Percentiles rank a stretch among this genome's conserved stretches.
Evolutionary conservation across 2,113 vertebrate species (phyloP).

Genomic region (Poeciliopsis retropinna): DNA sequence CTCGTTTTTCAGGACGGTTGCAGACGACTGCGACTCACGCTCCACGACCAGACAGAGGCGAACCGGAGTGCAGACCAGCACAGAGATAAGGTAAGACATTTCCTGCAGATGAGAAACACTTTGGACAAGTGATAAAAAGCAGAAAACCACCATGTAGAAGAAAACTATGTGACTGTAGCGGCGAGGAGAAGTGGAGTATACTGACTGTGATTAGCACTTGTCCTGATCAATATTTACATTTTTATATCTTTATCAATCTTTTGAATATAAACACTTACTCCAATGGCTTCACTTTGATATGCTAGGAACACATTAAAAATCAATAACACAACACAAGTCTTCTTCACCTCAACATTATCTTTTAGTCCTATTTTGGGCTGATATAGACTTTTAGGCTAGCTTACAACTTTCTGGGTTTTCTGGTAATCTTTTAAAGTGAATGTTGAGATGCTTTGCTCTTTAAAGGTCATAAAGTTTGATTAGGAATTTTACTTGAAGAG

Average conservation of each 20-base stretch:
- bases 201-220: not conserved
- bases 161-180: not conserved
- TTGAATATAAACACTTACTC: not conserved
- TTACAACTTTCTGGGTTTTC: too few relatives aligned
- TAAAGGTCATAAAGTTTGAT: too few relatives aligned
- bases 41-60: constrained; percentile 81
- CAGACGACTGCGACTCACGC: constrained; percentile 85
- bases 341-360: too few relatives aligned
- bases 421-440: too few relatives aligned
- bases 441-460: too few relatives aligned
- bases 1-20: constrained; percentile 77
- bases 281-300: not conserved
- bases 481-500: too few relatives aligned
- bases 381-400: too few relatives aligned
- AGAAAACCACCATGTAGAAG: not conserved
- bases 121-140: not conserved
- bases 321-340: too few relatives aligned
- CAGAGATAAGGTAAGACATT: constrained; percentile 82
- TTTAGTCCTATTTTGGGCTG: too few relatives aligned
- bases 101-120: not conserved
- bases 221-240: not conserved
- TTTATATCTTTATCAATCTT: not conserved
- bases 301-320: not conserved
- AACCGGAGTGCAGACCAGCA: constrained; percentile 68
- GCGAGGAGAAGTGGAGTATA: not conserved